These are phyloP conservation scores for Acrocyrtus sp. DNA, from an alignment of 2,888 invertebrate genomes.

Conservation along the genomic window DNA sequence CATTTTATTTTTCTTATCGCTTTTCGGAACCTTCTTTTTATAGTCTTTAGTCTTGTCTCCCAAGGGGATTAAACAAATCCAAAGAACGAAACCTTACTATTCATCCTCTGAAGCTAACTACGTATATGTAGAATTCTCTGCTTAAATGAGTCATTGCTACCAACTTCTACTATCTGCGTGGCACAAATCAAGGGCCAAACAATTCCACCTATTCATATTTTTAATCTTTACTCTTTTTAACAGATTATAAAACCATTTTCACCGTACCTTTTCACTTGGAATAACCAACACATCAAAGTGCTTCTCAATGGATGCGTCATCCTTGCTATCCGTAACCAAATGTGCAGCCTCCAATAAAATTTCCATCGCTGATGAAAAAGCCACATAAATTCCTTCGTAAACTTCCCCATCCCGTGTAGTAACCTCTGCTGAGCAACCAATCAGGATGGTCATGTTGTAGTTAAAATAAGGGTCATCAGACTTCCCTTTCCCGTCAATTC, in stretches of 20 bases:
- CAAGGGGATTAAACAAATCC: too few species aligned
- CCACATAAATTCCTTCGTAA: conserved; percentile 62
- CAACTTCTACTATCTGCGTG: too few species aligned
- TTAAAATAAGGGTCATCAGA: conserved; percentile 59
- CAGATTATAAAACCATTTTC: not conserved
- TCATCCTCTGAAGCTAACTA: too few species aligned
- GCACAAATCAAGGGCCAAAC: too few species aligned
- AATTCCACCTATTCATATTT: too few species aligned
- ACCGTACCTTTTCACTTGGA: conserved; percentile 62
- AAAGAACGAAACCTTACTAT: too few species aligned
- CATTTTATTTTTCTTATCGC: too few species aligned
- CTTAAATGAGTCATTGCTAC: too few species aligned
- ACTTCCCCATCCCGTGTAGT: conserved; percentile 56
- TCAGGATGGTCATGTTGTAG: conserved; percentile 61
- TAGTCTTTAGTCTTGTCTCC: too few species aligned
- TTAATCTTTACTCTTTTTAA: not conserved
- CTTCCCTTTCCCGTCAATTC: conserved; percentile 55
- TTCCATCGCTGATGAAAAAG: conserved; percentile 56
- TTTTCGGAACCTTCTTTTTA: too few species aligned
- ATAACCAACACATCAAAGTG: conserved; percentile 62
- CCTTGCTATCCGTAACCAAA: conserved; percentile 53
- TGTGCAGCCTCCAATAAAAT: conserved; percentile 63
- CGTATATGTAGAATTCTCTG: too few species aligned
- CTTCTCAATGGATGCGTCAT: conserved; percentile 58
- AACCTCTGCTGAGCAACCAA: conserved; percentile 60